Percentiles rank a stretch among this genome's conserved stretches.
These are phyloP conservation scores for Caenorhabditis sp. DNA, from an alignment of 2,888 invertebrate genomes.

Conservation along the genomic window DNA sequence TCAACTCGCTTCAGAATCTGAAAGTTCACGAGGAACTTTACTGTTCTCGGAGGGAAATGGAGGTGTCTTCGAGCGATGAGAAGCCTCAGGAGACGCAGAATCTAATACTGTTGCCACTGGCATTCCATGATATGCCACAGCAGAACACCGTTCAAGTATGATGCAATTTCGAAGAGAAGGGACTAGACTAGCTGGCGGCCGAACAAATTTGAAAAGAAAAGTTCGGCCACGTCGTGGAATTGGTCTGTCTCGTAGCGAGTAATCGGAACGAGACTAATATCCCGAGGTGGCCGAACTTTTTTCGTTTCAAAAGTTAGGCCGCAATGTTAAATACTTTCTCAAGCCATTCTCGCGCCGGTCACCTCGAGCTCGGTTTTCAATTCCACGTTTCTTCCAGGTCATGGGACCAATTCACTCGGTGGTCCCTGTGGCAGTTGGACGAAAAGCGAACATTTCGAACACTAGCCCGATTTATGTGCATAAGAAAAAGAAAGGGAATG, in stretches of 20 bases:
- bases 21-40: conserved; percentile 65
- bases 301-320: too few relatives aligned
- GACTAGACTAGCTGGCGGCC: too few relatives aligned
- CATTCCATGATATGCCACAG: conserved; percentile 43
- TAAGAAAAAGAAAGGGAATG: conserved; percentile 26
- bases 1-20: conserved; percentile 62
- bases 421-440: conserved; percentile 70
- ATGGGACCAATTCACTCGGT: conserved; percentile 71
- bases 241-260: too few relatives aligned
- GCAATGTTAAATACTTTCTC: too few relatives aligned
- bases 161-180: too few relatives aligned
- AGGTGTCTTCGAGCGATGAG: not conserved
- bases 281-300: too few relatives aligned
- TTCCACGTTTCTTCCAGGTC: conserved; percentile 58
- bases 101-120: conserved; percentile 39
- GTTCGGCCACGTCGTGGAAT: too few relatives aligned
- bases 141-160: conserved; percentile 42
- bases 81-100: conserved; percentile 8
- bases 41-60: conserved; percentile 42
- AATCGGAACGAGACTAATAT: too few relatives aligned
- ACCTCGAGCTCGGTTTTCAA: too few relatives aligned
- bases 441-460: conserved; percentile 36
- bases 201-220: too few relatives aligned
- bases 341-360: too few relatives aligned
- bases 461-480: conserved; percentile 35